phyloP scores from a whole-genome alignment of 2,113 vertebrate species.

The Deroptyus accipitrinus region DNA sequence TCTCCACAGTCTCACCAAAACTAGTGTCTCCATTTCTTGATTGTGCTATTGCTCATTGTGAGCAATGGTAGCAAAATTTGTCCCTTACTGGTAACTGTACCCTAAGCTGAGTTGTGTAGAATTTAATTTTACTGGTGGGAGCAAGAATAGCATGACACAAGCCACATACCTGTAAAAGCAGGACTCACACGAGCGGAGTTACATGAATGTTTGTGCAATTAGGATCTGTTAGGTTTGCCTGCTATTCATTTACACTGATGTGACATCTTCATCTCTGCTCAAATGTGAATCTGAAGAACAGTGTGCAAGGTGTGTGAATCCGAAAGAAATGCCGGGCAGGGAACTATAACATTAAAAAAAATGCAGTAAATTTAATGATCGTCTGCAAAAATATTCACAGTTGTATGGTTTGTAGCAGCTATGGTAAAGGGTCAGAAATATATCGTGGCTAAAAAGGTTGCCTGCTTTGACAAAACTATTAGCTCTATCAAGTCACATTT shows the following conservation, averaged over 20 bases:
- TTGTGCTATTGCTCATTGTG: not conserved
- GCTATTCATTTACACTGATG: not conserved
- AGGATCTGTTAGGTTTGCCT: not conserved
- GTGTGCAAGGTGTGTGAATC: not conserved
- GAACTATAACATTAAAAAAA: not conserved
- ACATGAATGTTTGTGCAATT: not conserved
- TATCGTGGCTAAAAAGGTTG: not conserved
- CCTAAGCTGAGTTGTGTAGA: not conserved
- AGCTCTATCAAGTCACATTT: not conserved
- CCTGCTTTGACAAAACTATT: conserved; percentile 1
- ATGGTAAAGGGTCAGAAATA: not conserved
- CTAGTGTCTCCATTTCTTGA: not conserved
- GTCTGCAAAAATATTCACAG: not conserved
- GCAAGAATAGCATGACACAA: not conserved
- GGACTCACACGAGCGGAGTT: not conserved
- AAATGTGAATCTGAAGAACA: not conserved
- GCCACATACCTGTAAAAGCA: not conserved
- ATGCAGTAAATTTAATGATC: not conserved
- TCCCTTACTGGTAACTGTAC: not conserved
- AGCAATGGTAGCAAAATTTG: not conserved
- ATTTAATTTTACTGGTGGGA: not conserved
- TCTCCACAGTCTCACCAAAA: not conserved
- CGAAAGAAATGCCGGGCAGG: not conserved
- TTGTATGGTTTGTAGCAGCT: conserved; percentile 16
- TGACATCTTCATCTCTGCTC: not conserved